These are phyloP conservation scores for Venusia cambrica DNA, from an alignment of 2,888 invertebrate genomes.

Conservation along the genomic window DNA sequence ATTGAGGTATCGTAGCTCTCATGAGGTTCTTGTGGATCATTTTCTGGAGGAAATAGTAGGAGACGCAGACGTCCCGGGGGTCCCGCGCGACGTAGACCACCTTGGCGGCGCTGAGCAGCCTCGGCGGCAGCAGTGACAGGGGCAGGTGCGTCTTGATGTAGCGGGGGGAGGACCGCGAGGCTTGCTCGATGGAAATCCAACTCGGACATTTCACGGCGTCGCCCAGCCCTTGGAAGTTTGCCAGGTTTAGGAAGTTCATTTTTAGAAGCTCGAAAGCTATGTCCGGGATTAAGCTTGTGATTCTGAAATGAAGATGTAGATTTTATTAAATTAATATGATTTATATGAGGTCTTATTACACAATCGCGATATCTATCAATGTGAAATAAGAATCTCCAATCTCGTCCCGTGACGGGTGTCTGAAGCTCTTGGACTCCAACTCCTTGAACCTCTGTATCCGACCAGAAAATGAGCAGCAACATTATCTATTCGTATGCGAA, in stretches of 20 bases:
- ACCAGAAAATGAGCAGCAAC: no score
- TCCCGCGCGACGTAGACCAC: slow-evolving; percentile 87
- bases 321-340: not conserved
- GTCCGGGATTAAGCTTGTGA: slow-evolving; percentile 59
- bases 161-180: slow-evolving; percentile 56
- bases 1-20: slow-evolving; percentile 76
- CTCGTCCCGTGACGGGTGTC: no score
- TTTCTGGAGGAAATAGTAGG: slow-evolving; percentile 85
- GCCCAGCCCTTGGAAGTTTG: slow-evolving; percentile 62
- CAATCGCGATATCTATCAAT: no score
- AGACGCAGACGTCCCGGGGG: slow-evolving; percentile 86
- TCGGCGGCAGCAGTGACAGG: slow-evolving; percentile 79
- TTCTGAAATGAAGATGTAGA: slow-evolving; percentile 41
- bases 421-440: no score
- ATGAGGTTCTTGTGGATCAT: slow-evolving; percentile 75
- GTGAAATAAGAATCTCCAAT: no score
- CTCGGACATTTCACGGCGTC: slow-evolving; percentile 55
- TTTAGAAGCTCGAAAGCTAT: slow-evolving; percentile 62
- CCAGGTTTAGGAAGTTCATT: slow-evolving; percentile 63
- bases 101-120: slow-evolving; percentile 66
- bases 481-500: no score
- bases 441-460: no score
- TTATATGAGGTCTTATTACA: no score
- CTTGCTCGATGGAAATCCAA: slow-evolving; percentile 47
- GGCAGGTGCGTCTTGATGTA: slow-evolving; percentile 85